Base-by-base conservation (phyloP, 2,113 vertebrate species). In the Chelonoidis abingdonii region DNA sequence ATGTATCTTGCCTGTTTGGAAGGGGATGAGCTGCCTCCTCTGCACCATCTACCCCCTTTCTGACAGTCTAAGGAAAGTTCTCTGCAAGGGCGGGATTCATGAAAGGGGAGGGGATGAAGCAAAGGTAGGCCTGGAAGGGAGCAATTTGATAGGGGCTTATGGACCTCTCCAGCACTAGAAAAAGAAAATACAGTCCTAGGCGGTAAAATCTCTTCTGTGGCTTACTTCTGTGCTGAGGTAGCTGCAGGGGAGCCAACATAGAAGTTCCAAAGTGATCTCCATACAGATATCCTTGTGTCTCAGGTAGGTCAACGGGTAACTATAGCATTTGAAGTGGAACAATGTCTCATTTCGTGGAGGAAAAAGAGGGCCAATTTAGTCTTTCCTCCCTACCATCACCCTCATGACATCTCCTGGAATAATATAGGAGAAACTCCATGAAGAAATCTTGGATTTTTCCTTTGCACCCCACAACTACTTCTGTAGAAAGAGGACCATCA, bases 281-380 rank as follows among this genome's bases (percentile, higher is more conserved):
- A 95, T 86, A 62, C 88, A 91, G 89, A 62, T 47, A 59, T 38
- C 6, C 2, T 6, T 62, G 10, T 38, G 79, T 31, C 41, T 89
- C 90, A 93, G 89, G 85, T 59, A 59, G 57, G 27, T 59, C 57
- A 11, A 59, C 4, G 25, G 57, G 27, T 59, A 59, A 27, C 27
- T 29, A 27, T 25, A 59, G 5, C 2, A 2, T 8, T 21, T 82
- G 44, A 86, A 14, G 8, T 81, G 10, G 4, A 14, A 91, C 44
- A 83, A n/a, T 65, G 31, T 65, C 29, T 35, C 35, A 65, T 65
- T n/a, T 35, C 35, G 19, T 65, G 5, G 1, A 3, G 82, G 41
- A 53, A 49, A 86, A 2, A 53, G 11, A 86, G 65, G 0, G 0
- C 0, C 41, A 90, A 89, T 25, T 83, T 83, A 49, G 12, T 8